Evolutionary conservation across 2,797 vertebrate genomes (phyloP).

Genomic region (Bradypodion pumilum): DNA sequence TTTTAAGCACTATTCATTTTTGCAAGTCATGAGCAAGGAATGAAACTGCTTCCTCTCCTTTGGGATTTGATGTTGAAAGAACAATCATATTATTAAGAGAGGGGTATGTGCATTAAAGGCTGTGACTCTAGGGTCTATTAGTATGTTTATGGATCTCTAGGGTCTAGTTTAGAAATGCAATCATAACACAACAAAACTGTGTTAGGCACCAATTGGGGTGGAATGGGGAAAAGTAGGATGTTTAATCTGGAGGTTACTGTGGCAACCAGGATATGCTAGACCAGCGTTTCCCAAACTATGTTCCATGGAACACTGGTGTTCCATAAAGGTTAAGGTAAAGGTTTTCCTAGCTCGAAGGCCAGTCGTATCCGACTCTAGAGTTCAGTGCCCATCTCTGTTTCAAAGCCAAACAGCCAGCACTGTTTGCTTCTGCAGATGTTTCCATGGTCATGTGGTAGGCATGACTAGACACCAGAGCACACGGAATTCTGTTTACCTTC

Average conservation of each 20-base stretch:
- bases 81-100: background rate
- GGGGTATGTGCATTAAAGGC: background rate
- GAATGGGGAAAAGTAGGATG: background rate
- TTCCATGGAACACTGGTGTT: too few relatives aligned
- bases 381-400: too few relatives aligned
- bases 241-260: background rate
- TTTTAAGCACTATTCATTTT: slow-evolving; percentile 3
- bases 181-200: background rate
- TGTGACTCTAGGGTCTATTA: background rate
- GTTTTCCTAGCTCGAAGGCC: too few relatives aligned
- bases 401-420: too few relatives aligned
- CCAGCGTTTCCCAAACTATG: too few relatives aligned
- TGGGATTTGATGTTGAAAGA: slow-evolving; percentile 5
- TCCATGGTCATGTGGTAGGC: too few relatives aligned
- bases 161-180: slow-evolving; percentile 26
- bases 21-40: background rate
- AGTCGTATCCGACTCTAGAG: too few relatives aligned
- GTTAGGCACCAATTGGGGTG: background rate
- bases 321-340: too few relatives aligned
- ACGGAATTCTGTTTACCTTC: too few relatives aligned
- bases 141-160: background rate
- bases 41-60: background rate
- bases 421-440: too few relatives aligned
- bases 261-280: background rate
- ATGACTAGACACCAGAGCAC: too few relatives aligned